phyloP scores from a whole-genome alignment of 2,113 vertebrate species.

The Glaucomys volans region DNA sequence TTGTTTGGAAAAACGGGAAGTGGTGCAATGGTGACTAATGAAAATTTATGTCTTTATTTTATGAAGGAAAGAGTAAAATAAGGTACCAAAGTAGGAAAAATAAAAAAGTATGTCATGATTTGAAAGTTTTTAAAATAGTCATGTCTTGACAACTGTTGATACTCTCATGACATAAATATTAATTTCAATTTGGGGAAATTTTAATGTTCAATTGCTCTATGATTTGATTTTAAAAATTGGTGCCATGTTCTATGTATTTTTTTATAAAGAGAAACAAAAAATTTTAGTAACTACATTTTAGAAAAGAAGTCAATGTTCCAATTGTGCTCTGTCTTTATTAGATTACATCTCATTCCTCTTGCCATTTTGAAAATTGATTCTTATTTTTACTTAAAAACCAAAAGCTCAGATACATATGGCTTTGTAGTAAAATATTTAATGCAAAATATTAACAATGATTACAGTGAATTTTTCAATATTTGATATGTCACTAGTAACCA shows the following conservation, averaged over 20 bases:
- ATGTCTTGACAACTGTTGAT: not conserved
- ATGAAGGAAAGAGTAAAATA: not conserved
- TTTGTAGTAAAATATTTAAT: not conserved
- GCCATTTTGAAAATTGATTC: not conserved
- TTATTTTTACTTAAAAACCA: conserved; percentile 5
- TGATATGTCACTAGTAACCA: not conserved
- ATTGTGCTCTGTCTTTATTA: not conserved
- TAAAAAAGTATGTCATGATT: not conserved
- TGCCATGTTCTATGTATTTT: not conserved
- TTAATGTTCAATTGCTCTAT: not conserved
- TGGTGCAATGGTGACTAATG: not conserved
- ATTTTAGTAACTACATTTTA: not conserved
- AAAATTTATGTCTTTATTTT: not conserved
- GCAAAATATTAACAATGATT: not conserved
- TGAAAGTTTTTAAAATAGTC: not conserved
- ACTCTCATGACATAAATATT: not conserved
- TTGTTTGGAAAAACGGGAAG: not conserved
- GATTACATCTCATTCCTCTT: not conserved
- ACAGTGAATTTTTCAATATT: not conserved
- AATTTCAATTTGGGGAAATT: not conserved
- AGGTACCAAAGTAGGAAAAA: too few species aligned
- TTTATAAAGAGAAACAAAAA: not conserved
- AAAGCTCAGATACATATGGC: not conserved
- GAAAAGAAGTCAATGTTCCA: not conserved
- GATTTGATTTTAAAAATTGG: not conserved